Evolutionary conservation across 2,888 invertebrate genomes (phyloP).

Genomic region (Sesia bembeciformis): DNA sequence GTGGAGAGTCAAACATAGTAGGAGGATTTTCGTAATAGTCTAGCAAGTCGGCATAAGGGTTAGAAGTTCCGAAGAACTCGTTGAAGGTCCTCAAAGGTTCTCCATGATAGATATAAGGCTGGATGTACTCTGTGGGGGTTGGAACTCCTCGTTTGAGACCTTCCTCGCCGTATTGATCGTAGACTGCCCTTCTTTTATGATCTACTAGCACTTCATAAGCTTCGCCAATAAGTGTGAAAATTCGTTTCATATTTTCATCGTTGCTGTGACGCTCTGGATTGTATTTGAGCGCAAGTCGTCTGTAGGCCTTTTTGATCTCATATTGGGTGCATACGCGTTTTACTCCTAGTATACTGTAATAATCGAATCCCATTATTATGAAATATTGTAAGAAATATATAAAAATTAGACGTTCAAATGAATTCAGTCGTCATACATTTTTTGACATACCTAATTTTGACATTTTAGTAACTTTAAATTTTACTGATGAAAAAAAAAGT

Average conservation of each 20-base stretch:
- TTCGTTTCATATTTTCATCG: constrained; percentile 58
- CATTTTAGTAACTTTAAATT: not conserved
- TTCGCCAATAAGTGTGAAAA: constrained; percentile 80
- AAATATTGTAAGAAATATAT: not conserved
- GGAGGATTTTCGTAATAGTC: constrained; percentile 78
- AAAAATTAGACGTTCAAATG: not conserved
- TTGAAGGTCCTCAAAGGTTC: constrained; percentile 83
- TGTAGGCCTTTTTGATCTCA: constrained; percentile 82
- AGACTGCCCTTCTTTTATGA: constrained; percentile 81
- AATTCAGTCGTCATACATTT: not conserved
- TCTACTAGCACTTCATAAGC: constrained; percentile 86
- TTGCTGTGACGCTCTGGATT: constrained; percentile 72
- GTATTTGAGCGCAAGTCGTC: constrained; percentile 72
- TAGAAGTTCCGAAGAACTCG: constrained; percentile 87
- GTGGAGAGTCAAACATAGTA: constrained; percentile 75
- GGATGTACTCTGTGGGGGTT: constrained; percentile 77
- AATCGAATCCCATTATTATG: constrained; percentile 79
- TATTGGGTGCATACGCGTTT: constrained; percentile 76
- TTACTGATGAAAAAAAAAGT: not conserved
- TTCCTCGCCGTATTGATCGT: constrained; percentile 92
- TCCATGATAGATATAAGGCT: constrained; percentile 87
- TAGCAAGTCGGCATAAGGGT: constrained; percentile 86
- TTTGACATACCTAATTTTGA: not conserved
- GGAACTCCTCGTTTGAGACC: constrained; percentile 88
- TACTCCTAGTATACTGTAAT: constrained; percentile 83